phyloP scores from a whole-genome alignment of 2,797 vertebrate genomes.

The Sardinella longiceps region DNA sequence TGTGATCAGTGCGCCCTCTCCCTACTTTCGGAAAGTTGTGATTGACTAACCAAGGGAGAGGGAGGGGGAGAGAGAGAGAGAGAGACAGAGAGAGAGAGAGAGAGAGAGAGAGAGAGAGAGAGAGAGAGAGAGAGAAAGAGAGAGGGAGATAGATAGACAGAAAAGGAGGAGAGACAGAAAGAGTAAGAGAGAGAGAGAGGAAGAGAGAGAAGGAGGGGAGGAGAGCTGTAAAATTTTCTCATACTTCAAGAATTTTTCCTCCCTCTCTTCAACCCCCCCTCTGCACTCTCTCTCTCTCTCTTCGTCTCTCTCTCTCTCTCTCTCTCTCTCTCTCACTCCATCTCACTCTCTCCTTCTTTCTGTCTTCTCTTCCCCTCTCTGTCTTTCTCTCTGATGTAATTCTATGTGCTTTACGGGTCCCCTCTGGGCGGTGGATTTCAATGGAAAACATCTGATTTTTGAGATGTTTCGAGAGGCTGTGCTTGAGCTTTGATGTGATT shows the following conservation, averaged over 20 bases:
- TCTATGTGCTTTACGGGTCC: constrained; percentile 67
- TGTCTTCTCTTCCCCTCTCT: constrained; percentile 31
- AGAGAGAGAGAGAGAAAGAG: constrained; percentile 35
- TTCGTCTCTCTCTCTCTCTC: constrained; percentile 41
- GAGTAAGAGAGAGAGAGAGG: constrained; percentile 42
- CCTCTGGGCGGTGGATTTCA: constrained; percentile 62
- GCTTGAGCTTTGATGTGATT: constrained; percentile 44
- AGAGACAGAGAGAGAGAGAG: constrained; percentile 41
- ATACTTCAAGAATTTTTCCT: constrained; percentile 76
- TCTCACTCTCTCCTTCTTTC: constrained; percentile 29
- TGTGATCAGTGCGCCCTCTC: constrained; percentile 28
- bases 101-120: constrained; percentile 53
- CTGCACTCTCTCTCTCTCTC: constrained; percentile 42
- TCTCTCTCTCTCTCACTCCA: not conserved
- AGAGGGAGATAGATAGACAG: constrained; percentile 38
- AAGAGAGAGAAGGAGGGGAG: constrained; percentile 48
- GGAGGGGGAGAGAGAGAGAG: constrained; percentile 39
- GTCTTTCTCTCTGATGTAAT: constrained; percentile 70
- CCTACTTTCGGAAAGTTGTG: constrained; percentile 41
- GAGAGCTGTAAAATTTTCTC: constrained; percentile 70
- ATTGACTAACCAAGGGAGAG: constrained; percentile 59
- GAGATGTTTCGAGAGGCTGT: constrained; percentile 57
- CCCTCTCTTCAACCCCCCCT: constrained; percentile 44
- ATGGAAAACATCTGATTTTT: constrained; percentile 74
- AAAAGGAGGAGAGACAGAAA: constrained; percentile 36